Evolutionary conservation across 2,888 invertebrate species (phyloP).

Genomic region (Volucella inanis): DNA sequence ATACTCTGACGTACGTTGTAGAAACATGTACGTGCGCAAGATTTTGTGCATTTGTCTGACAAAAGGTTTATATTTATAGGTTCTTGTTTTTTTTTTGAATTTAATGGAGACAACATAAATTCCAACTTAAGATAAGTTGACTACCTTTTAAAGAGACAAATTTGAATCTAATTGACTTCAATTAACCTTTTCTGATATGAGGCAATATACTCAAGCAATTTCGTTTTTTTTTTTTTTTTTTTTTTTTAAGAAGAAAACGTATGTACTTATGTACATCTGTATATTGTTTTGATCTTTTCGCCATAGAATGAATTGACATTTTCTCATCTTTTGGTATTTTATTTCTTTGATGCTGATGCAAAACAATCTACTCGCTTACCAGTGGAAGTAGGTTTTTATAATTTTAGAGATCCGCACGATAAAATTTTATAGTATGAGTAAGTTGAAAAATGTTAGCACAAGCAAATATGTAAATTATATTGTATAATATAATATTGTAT

Average conservation of each 20-base stretch:
- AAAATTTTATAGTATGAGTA: too few species aligned
- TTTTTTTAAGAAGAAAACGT: background rate
- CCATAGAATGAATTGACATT: background rate
- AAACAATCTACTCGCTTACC: too few species aligned
- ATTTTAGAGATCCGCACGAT: too few species aligned
- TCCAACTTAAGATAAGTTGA: too few species aligned
- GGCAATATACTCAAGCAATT: background rate
- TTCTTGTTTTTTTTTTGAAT: background rate
- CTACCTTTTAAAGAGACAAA: conserved; percentile 2
- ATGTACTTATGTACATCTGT: background rate
- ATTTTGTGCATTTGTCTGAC: background rate
- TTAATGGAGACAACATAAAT: background rate
- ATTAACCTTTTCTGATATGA: conserved; percentile 35
- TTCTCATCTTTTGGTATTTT: background rate
- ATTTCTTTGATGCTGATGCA: too few species aligned
- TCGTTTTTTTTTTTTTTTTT: too few species aligned
- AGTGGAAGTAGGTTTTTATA: too few species aligned
- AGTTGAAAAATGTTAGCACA: too few species aligned
- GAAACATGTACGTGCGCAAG: background rate
- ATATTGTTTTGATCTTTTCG: conserved; percentile 11
- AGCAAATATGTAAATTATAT: too few species aligned
- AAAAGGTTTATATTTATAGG: background rate
- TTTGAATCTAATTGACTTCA: conserved; percentile 35
- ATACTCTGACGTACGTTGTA: too few species aligned
- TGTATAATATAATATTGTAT: too few species aligned